Conservation (phyloP, 2,888 invertebrate species). For the Chrysopilus asiliformis region DNA sequence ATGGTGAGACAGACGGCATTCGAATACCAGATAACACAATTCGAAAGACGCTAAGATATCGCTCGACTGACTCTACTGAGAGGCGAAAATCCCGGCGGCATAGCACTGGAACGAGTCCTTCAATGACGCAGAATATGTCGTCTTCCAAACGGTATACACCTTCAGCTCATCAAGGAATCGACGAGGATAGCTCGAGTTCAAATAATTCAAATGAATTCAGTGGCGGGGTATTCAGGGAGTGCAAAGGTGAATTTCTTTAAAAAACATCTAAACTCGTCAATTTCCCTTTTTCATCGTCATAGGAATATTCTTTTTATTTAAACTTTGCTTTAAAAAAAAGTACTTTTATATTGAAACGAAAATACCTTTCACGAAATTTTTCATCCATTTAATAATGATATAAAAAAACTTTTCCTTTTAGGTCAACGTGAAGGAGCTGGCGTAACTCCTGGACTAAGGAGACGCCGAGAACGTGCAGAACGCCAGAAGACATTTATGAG, state of each 20-base stretch:
- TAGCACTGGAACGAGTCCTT: conserved; percentile 53
- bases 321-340: too few relatives aligned
- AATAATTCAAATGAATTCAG: conserved; percentile 33
- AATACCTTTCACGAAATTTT: too few relatives aligned
- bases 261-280: neutral
- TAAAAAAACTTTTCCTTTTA: conserved; percentile 3
- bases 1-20: conserved; percentile 39
- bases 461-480: conserved; percentile 70
- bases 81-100: conserved; percentile 67
- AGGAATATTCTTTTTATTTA: neutral
- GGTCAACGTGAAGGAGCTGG: conserved; percentile 44
- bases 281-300: neutral
- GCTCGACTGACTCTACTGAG: conserved; percentile 47
- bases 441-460: conserved; percentile 64
- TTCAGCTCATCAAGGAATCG: conserved; percentile 25
- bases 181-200: conserved; percentile 42
- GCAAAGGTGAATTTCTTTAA: conserved; percentile 21
- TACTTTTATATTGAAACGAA: too few relatives aligned
- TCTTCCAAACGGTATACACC: conserved; percentile 26
- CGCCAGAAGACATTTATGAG: conserved; percentile 72
- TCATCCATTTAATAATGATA: neutral
- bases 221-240: conserved; percentile 27
- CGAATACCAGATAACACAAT: conserved; percentile 53
- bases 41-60: conserved; percentile 59
- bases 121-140: conserved; percentile 25